Conservation (phyloP, 2,888 invertebrate genomes). For the Sinodicranocentrus sp. region DNA sequence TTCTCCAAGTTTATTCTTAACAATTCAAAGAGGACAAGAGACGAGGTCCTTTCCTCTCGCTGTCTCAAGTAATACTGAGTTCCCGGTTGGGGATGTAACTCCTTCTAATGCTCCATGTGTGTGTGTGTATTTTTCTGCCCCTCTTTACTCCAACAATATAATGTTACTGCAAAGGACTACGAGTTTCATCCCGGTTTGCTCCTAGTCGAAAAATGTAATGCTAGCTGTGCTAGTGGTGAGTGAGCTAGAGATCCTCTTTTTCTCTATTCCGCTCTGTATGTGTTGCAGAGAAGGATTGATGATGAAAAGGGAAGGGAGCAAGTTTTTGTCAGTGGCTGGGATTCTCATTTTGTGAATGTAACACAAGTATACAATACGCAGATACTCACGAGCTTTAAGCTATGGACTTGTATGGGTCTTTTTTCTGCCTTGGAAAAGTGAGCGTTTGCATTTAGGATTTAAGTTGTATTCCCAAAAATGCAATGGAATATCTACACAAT, state of each 20-base stretch:
- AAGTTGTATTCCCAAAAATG: slow-evolving; percentile 36
- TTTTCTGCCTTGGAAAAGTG: too few relatives aligned
- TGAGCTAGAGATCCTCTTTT: slow-evolving; percentile 44
- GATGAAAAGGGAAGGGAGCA: slow-evolving; percentile 59
- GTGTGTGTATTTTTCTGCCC: too few relatives aligned
- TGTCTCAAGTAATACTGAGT: slow-evolving; percentile 70
- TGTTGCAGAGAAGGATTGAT: slow-evolving; percentile 52
- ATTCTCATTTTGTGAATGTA: background rate
- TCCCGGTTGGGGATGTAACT: slow-evolving; percentile 61
- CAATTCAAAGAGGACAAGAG: slow-evolving; percentile 32
- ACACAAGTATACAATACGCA: too few relatives aligned
- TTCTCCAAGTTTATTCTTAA: too few relatives aligned
- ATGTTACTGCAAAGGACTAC: slow-evolving; percentile 49
- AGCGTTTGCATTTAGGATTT: slow-evolving; percentile 9
- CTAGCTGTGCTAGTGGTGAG: background rate
- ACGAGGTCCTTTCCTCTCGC: slow-evolving; percentile 52
- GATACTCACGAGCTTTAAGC: too few relatives aligned
- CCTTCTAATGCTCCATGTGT: slow-evolving; percentile 51
- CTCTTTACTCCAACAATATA: too few relatives aligned
- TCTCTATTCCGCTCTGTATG: slow-evolving; percentile 16
- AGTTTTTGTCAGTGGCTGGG: slow-evolving; percentile 41
- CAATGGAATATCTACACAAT: slow-evolving; percentile 38
- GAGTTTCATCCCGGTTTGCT: slow-evolving; percentile 38
- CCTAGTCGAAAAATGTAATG: slow-evolving; percentile 21
- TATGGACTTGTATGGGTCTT: too few relatives aligned